Conservation (phyloP, 2,888 invertebrate species). For the Chrysopilus asiliformis region DNA sequence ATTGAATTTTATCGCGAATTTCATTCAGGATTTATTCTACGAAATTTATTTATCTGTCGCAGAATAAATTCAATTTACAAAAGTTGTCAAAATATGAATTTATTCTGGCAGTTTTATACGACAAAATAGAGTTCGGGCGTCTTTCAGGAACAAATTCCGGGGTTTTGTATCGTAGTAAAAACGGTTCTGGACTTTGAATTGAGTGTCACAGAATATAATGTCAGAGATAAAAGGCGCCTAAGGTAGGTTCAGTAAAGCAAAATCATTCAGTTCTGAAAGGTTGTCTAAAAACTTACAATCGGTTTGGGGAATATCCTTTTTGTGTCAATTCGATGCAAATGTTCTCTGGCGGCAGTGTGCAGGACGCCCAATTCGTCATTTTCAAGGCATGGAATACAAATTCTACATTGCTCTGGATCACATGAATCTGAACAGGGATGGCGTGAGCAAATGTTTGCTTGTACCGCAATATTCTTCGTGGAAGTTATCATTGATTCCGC, state of each 20-base stretch:
- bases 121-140: too few species aligned
- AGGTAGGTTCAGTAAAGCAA: constrained; percentile 9
- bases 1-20: too few species aligned
- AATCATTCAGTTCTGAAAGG: constrained; percentile 15
- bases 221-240: constrained; percentile 19
- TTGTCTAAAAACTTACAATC: constrained; percentile 34
- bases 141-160: too few species aligned
- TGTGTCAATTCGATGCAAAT: constrained; percentile 64
- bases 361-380: constrained; percentile 44
- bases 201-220: neutral
- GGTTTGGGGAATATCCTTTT: constrained; percentile 68
- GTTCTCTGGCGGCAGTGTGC: constrained; percentile 61
- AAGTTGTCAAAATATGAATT: neutral
- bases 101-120: neutral
- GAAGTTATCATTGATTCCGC: constrained; percentile 54
- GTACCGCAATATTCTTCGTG: constrained; percentile 66
- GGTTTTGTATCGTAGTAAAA: too few species aligned
- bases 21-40: too few species aligned
- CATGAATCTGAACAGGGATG: constrained; percentile 47
- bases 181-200: too few species aligned
- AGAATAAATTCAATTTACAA: too few species aligned
- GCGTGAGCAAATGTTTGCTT: constrained; percentile 50
- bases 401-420: constrained; percentile 49
- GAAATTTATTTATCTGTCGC: too few species aligned
- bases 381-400: constrained; percentile 68